A percentile compares a stretch with the other conserved stretches of the same genome.
phyloP scores from a whole-genome alignment of 1,140 invertebrate genomes.

The Drosophila hydei region DNA sequence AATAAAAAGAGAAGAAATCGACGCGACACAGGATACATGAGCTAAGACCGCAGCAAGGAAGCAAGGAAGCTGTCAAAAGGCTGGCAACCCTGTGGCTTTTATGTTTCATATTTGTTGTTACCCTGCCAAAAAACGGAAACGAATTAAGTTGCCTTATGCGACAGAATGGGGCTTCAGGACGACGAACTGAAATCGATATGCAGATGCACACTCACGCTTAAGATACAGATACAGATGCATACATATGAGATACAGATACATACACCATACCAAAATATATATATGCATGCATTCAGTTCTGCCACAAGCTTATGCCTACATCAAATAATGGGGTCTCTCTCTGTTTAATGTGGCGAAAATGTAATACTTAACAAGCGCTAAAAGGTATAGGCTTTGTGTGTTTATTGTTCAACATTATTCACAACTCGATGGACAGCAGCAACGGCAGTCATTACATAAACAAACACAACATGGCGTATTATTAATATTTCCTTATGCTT shows the following conservation, averaged over 20 bases:
- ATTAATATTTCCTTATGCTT: conserved; percentile 42
- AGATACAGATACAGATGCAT: no score
- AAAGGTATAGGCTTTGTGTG: conserved; percentile 44
- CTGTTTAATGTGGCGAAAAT: conserved; percentile 67
- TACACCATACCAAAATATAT: neutral
- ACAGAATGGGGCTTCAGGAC: conserved; percentile 53
- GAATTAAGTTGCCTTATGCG: conserved; percentile 75
- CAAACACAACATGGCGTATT: conserved; percentile 60
- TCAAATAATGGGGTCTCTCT: neutral
- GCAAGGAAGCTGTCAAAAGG: conserved; percentile 71
- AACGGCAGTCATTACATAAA: conserved; percentile 46
- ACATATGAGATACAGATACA: conserved; percentile 19
- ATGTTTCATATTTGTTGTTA: neutral
- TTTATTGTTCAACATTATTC: conserved; percentile 52
- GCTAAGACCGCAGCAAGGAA: conserved; percentile 49
- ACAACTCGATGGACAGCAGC: conserved; percentile 43
- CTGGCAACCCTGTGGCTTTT: conserved; percentile 60
- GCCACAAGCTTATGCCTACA: neutral
- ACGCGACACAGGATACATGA: conserved; percentile 8
- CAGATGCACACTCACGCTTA: conserved; percentile 21
- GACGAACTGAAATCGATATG: conserved; percentile 64
- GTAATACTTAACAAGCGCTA: conserved; percentile 55
- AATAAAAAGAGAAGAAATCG: conserved; percentile 4
- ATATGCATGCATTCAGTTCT: neutral
- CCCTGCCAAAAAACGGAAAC: conserved; percentile 57